Evolutionary conservation across 2,888 invertebrate species (phyloP).

Genomic region (Neoaliturus tenellus): DNA sequence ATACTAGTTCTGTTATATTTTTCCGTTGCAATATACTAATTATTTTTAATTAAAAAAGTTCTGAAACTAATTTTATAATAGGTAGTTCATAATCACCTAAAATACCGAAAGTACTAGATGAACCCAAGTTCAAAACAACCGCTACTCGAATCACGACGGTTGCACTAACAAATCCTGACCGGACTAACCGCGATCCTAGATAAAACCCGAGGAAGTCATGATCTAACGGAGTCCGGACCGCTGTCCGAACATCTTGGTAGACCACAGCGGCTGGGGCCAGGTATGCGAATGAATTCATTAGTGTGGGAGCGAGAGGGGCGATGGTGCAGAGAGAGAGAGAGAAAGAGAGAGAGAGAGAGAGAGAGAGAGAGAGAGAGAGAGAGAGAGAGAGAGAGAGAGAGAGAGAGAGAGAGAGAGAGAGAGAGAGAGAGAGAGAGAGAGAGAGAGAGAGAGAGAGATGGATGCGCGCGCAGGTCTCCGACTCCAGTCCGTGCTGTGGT

Average conservation of each 20-base stretch:
- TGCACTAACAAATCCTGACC: too few relatives aligned
- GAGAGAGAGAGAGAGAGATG: background rate
- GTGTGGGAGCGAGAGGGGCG: background rate
- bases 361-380: background rate
- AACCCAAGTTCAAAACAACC: too few relatives aligned
- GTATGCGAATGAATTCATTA: conserved; percentile 34
- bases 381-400: background rate
- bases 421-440: background rate
- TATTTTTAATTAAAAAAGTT: too few relatives aligned
- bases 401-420: background rate
- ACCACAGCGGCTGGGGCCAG: background rate
- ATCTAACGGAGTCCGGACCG: background rate
- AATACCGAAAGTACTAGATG: too few relatives aligned
- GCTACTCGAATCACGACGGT: too few relatives aligned
- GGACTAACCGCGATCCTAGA: background rate
- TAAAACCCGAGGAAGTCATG: background rate
- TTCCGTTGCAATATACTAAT: too few relatives aligned
- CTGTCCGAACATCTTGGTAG: background rate
- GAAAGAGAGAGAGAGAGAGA: background rate
- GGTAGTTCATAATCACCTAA: too few relatives aligned
- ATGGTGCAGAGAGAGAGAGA: background rate
- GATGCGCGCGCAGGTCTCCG: background rate
- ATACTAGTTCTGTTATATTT: too few relatives aligned
- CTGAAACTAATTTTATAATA: too few relatives aligned
- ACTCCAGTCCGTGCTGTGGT: background rate